Conservation (phyloP, 2,797 vertebrate species). For the Lepidocolaptes lacrymiger region DNA sequence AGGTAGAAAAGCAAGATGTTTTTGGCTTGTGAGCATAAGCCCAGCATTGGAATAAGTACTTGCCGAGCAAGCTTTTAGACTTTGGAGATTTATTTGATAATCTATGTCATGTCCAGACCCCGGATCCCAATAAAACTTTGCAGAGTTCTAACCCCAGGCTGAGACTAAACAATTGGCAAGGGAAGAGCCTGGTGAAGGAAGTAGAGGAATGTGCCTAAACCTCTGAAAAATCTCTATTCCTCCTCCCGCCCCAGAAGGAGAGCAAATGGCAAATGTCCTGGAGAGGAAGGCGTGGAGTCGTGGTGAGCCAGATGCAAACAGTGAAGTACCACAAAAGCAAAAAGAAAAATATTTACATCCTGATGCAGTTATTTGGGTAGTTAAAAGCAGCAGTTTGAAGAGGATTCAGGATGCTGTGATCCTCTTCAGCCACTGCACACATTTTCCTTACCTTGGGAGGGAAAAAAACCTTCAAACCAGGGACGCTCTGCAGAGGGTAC, state of each 20-base stretch:
- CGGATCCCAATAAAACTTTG: constrained; percentile 41
- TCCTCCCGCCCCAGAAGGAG: constrained; percentile 38
- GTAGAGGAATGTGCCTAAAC: constrained; percentile 61
- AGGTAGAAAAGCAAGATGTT: background rate
- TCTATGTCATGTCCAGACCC: constrained; percentile 33
- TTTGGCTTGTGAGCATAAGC: background rate
- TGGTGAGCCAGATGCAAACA: constrained; percentile 66
- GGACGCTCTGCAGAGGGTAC: background rate
- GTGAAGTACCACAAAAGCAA: constrained; percentile 57
- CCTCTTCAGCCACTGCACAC: background rate
- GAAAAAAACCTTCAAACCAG: background rate
- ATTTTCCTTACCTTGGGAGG: background rate
- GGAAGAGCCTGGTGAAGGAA: constrained; percentile 45
- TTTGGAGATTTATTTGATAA: constrained; percentile 50
- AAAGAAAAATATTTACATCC: constrained; percentile 70
- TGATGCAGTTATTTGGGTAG: constrained; percentile 48
- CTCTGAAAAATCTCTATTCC: constrained; percentile 65
- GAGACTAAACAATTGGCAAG: constrained; percentile 57
- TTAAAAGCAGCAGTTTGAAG: constrained; percentile 44
- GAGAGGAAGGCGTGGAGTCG: constrained; percentile 45
- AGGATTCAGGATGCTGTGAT: constrained; percentile 46
- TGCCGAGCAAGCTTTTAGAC: constrained; percentile 27
- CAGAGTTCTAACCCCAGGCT: constrained; percentile 36
- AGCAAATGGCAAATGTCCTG: constrained; percentile 65
- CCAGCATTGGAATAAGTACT: background rate